Conservation (phyloP, 2,113 vertebrate genomes). For the Catharus fuscescens region DNA sequence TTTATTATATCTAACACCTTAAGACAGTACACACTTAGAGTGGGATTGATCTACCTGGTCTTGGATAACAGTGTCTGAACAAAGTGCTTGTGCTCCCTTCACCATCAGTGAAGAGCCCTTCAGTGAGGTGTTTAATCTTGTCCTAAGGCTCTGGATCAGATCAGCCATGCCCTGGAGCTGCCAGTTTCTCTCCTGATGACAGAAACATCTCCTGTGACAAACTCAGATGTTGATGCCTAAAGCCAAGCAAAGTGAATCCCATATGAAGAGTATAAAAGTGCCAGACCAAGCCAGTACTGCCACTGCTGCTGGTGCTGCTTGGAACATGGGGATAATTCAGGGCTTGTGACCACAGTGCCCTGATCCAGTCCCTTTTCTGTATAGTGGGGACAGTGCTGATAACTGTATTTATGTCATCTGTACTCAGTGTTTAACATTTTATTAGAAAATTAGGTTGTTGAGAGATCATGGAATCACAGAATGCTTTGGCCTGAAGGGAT, state of each 20-base stretch:
- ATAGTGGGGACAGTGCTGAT: not conserved
- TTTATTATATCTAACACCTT: not conserved
- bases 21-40: not conserved
- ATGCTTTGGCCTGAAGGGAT: not conserved
- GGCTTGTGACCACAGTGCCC: not conserved
- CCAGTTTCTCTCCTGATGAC: not conserved
- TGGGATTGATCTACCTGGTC: not conserved
- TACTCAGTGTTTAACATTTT: not conserved
- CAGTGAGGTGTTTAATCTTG: rapidly evolving
- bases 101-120: not conserved
- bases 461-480: not conserved
- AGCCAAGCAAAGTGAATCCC: not conserved
- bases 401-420: not conserved
- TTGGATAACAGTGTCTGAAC: not conserved
- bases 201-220: not conserved
- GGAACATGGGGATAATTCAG: not conserved
- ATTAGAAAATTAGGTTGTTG: not conserved
- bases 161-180: not conserved
- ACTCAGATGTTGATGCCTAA: not conserved
- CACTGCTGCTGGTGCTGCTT: not conserved
- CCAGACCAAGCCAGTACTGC: not conserved
- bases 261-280: not conserved
- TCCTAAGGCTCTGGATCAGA: not conserved
- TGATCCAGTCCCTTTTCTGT: not conserved
- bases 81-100: not conserved